phyloP scores from a whole-genome alignment of 2,888 invertebrate species.

The Drosophila monieri region DNA sequence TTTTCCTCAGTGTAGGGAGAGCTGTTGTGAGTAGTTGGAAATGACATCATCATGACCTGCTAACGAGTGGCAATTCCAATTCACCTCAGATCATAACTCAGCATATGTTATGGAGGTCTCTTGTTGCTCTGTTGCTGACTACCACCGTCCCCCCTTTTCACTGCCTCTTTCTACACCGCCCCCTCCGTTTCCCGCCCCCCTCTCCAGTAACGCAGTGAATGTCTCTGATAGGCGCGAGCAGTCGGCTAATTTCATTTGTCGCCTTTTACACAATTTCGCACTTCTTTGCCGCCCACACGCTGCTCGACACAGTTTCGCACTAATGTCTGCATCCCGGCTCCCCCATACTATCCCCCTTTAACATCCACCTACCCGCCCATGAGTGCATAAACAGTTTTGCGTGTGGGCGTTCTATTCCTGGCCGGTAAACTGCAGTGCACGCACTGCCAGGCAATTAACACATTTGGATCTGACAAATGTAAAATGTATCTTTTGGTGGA shows the following conservation, averaged over 20 bases:
- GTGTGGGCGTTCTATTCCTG: slow-evolving; percentile 80
- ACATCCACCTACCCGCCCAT: background rate
- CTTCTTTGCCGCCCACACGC: slow-evolving; percentile 74
- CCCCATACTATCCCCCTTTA: background rate
- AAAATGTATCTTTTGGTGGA: slow-evolving; percentile 66
- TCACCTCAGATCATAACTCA: slow-evolving; percentile 45
- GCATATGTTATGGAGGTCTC: slow-evolving; percentile 40
- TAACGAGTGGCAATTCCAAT: slow-evolving; percentile 45
- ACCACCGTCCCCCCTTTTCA: background rate
- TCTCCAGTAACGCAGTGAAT: slow-evolving; percentile 13
- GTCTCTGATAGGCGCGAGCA: slow-evolving; percentile 40
- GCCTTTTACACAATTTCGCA: slow-evolving; percentile 72
- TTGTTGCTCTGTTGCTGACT: background rate
- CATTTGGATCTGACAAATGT: slow-evolving; percentile 80
- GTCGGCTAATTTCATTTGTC: slow-evolving; percentile 67
- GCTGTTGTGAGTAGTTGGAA: slow-evolving; percentile 8
- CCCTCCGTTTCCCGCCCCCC: slow-evolving; percentile 3
- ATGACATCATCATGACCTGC: slow-evolving; percentile 68
- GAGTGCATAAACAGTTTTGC: slow-evolving; percentile 57
- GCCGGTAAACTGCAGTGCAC: slow-evolving; percentile 47
- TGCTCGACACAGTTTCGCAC: slow-evolving; percentile 66
- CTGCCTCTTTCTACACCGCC: background rate
- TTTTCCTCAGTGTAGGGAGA: slow-evolving; percentile 41
- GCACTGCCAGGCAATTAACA: slow-evolving; percentile 74
- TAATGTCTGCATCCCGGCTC: slow-evolving; percentile 48